Evolutionary conservation across 2,888 invertebrate species (phyloP), one percentile per base, ranked within the genome.

Genomic region (Pogonocherus hispidulus): DNA sequence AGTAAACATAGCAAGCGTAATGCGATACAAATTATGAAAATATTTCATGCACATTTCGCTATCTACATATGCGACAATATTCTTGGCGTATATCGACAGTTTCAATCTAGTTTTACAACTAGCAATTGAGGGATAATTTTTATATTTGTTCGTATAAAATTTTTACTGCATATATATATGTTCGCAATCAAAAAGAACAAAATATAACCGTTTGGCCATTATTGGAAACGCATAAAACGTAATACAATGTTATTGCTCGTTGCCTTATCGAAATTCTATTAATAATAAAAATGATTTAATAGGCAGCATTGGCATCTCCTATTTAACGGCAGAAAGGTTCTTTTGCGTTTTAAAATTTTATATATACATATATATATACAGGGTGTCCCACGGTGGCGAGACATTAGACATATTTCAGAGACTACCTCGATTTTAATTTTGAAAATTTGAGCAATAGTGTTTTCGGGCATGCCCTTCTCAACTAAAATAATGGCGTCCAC

Each of bases 81-180:
- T 46, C 32, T 32, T 32, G 32, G 32, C 37, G 63, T 66, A 64
- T 66, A 66, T 68, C 60, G 63, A 22, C 66, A 63, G 66, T 66
- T 71, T 64, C 69, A 71, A 71, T 71, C 71, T 54, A 57, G 57
- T 69, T 71, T 71, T 68, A 68, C 68, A 63, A 66, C 71, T 59
- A 11, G 32, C 71, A 62, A 68, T 71, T 68, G 62, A 46, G 51
- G 56, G 63, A 60, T 69, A 66, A 69, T 71, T 66, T 66, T 66
- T 69, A 69, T 62, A 62, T 69, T 63, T 37, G 44, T 23, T 52
- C 60, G 32, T 9, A 66, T 71, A 69, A 71, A 71, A 65, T 47
- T 66, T 71, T 71, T 68, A 71, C 69, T 68, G 71, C 69, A 66
- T 66, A 64, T 71, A 66, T 66, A 64, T n/a, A n/a, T n/a, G n/a